phyloP scores from a whole-genome alignment of 2,888 invertebrate species.

The Tetragonisca angustula region DNA sequence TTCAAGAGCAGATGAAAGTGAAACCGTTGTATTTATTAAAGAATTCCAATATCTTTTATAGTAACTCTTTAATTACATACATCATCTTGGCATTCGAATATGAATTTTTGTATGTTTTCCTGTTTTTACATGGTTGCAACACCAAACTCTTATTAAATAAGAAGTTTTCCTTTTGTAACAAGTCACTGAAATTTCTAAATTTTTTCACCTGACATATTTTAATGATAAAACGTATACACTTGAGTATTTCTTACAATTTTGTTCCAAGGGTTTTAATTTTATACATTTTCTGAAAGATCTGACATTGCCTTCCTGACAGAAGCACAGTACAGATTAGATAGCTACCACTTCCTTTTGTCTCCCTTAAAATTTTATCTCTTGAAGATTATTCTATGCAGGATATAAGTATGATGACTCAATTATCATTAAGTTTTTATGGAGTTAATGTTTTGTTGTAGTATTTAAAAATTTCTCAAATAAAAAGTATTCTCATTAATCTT shows the following conservation, averaged over 20 bases:
- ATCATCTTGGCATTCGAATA: background rate
- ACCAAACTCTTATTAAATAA: background rate
- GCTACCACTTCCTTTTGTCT: conserved; percentile 54
- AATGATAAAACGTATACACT: background rate
- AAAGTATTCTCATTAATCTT: background rate
- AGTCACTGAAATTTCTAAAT: background rate
- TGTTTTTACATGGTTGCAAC: background rate
- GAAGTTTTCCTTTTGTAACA: background rate
- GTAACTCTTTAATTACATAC: background rate
- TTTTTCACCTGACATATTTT: background rate
- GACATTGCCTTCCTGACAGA: conserved; percentile 29
- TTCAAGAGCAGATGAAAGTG: conserved; percentile 9
- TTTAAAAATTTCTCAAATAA: too few relatives aligned
- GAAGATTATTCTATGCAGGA: conserved; percentile 25
- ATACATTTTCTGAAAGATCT: conserved; percentile 15
- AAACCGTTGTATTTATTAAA: conserved; percentile 12
- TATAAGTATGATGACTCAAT: background rate
- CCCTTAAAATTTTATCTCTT: conserved; percentile 40
- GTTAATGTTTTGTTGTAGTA: background rate
- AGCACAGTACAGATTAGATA: conserved; percentile 65
- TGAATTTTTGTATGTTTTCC: background rate
- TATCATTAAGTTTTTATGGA: background rate
- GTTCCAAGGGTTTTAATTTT: background rate
- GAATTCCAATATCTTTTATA: background rate
- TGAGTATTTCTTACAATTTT: background rate